Evolutionary conservation across 2,797 vertebrate species (phyloP), one percentile per base, ranked within the genome.

Genomic region (Coregonus suidteri): DNA sequence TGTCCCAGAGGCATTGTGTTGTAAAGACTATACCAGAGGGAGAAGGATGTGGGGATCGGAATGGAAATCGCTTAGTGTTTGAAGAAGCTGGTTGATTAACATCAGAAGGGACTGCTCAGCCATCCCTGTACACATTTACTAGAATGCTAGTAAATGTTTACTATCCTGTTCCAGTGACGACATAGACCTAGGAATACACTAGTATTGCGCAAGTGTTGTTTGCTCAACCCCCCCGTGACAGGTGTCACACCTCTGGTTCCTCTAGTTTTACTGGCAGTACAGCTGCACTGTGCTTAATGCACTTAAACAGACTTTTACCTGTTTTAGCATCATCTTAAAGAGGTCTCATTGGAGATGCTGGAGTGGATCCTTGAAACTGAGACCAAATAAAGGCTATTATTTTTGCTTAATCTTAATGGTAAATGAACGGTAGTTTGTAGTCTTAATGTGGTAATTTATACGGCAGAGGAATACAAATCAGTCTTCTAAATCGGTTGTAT

Each of bases 81-180:
- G 0, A 34, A 4, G 1, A 18, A 13, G 4, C 3, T 6, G 37
- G 41, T 25, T 51, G 4, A 34, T 6, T 3, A 51, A 30, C 13
- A 41, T 53, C 70, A 73, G 20, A 25, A 18, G 31, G 30, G 6
- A 34, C 5, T 15, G 31, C 6, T 6, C 5, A 20, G 71, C 31
- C 34, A 1, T 5, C 9, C 65, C 18, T 69, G 6, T 30, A 31
- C 18, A 6, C 6, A 37, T 9, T 31, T 16, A 2, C 6, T 73
- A 20, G 7, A 14, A 66, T 81, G 64, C 4, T 25, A 83, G 82
- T 84, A 86, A 71, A 3, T 25, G 25, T 25, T 25, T 25, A 53
- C 6, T 2, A 77, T 89, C 86, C 87, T 91, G 86, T 84, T 86
- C 25, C 0, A 5, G 35, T 52, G 62, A 73, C 41, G 9, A 31